Base-by-base conservation (phyloP, 1,140 invertebrate species). In the Neotoxoptera formosana region DNA sequence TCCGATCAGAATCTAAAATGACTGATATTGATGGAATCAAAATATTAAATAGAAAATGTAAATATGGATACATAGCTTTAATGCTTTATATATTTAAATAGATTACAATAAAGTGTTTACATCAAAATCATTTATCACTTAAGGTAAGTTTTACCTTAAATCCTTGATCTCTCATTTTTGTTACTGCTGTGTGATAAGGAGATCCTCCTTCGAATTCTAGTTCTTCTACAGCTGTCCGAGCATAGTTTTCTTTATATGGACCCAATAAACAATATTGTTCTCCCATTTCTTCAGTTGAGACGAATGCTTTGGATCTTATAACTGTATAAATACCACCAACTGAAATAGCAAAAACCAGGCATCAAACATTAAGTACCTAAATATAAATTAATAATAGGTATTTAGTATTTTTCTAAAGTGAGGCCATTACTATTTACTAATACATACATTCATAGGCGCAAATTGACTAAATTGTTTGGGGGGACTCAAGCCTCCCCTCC, bases 241-340 rank as follows among this genome's bases (percentile, higher is more conserved):
- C 99, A 95, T 97, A 98, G 6, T 97, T 95, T 95, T 99, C 99
- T 95, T 99, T 99, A 95, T 99, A 99, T 0, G 99, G 99, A 94
- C 98, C 98, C 47, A 98, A 95, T 92, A 99, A 96, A 95, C 98
- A 98, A 95, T 99, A 99, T 95, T 99, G 99, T 95, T 99, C 99
- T 7, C 99, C 99, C 96, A 99, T 97, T 96, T 99, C 99, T 95
- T 99, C 98, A 0, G 98, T 98, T n/a, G 98, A 99, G 0, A 99
- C 97, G 95, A 97, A 99, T 11, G 99, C 99, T 96, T 99, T 99
- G 3, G 99, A 99, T 94, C 99, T 96, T 94, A 99, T 99, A 2
- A 99, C 99, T 1, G 99, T 99, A 95, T 99, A 99, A 95, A 99
- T 99, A 87, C 99, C 99, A 56, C 99, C 99, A 95, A 99, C 99